phyloP scores from a whole-genome alignment of 2,888 invertebrate species.

The Parnassius mnemosyne region DNA sequence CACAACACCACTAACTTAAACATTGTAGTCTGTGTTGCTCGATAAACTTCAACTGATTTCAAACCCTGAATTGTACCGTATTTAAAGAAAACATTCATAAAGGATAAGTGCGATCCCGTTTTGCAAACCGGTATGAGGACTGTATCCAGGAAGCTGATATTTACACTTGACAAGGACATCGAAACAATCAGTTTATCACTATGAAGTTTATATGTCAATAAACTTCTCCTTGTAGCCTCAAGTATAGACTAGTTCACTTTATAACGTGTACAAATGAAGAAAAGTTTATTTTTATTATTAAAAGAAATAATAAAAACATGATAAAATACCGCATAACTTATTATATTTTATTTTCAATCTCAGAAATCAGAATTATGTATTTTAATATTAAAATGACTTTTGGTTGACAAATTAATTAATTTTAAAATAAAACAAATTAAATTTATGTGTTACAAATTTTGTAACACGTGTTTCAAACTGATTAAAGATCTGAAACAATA shows the following conservation, averaged over 20 bases:
- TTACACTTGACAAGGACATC: constrained; percentile 61
- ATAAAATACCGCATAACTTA: too few species aligned
- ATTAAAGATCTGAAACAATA: neutral
- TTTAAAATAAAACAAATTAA: too few species aligned
- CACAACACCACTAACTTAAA: constrained; percentile 81
- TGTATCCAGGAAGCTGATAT: constrained; percentile 67
- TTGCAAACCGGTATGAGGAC: constrained; percentile 64
- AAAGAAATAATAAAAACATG: too few species aligned
- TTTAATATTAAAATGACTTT: too few species aligned
- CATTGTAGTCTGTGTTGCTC: constrained; percentile 73
- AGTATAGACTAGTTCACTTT: neutral
- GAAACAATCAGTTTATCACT: constrained; percentile 53
- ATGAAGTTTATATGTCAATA: constrained; percentile 29
- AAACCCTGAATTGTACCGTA: constrained; percentile 43
- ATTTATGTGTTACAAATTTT: too few species aligned
- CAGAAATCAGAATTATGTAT: too few species aligned
- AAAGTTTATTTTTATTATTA: too few species aligned
- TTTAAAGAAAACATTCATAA: constrained; percentile 64
- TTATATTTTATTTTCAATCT: too few species aligned
- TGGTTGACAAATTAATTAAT: too few species aligned
- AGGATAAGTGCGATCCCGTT: constrained; percentile 65
- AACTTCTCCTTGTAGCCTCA: neutral
- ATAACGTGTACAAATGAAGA: neutral
- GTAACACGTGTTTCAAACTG: too few species aligned
- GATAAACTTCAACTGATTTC: constrained; percentile 62